Conservation (phyloP, 2,113 vertebrate genomes). For the Podiceps cristatus region DNA sequence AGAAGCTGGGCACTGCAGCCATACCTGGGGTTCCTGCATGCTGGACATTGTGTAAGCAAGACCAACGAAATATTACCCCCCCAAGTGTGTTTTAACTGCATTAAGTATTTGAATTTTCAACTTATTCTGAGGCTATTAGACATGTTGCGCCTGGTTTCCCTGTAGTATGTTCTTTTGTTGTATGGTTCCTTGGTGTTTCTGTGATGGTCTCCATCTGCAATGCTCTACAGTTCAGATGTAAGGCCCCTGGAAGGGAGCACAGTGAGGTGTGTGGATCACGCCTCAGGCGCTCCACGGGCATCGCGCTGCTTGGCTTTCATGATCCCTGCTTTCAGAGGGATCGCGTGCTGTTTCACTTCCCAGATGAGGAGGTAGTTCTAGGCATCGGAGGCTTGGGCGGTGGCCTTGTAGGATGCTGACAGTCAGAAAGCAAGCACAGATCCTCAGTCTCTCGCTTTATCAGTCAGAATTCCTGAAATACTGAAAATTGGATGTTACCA, state of each 20-base stretch:
- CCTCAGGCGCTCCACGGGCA: not conserved
- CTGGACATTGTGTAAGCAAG: not conserved
- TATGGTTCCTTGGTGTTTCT: accelerated
- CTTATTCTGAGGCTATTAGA: not conserved
- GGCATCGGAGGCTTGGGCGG: not conserved
- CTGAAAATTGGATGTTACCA: too few species aligned
- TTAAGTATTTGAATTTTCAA: not conserved
- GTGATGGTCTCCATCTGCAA: not conserved
- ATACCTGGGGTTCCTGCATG: not conserved
- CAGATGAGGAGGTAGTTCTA: not conserved
- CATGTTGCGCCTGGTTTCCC: not conserved
- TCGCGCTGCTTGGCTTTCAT: not conserved
- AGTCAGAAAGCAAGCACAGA: not conserved
- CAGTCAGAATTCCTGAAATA: not conserved
- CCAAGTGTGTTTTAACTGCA: not conserved
- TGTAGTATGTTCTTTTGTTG: not conserved
- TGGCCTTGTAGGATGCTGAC: not conserved
- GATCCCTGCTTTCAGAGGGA: not conserved
- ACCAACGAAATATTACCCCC: not conserved
- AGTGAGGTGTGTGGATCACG: not conserved
- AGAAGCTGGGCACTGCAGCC: not conserved
- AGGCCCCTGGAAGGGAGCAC: not conserved
- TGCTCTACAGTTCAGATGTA: not conserved
- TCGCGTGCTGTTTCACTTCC: not conserved
- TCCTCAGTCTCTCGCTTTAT: not conserved